Evolutionary conservation across 2,113 vertebrate genomes (phyloP), one percentile per base, ranked within the genome.

Genomic region (Phylloscopus trochiloides): DNA sequence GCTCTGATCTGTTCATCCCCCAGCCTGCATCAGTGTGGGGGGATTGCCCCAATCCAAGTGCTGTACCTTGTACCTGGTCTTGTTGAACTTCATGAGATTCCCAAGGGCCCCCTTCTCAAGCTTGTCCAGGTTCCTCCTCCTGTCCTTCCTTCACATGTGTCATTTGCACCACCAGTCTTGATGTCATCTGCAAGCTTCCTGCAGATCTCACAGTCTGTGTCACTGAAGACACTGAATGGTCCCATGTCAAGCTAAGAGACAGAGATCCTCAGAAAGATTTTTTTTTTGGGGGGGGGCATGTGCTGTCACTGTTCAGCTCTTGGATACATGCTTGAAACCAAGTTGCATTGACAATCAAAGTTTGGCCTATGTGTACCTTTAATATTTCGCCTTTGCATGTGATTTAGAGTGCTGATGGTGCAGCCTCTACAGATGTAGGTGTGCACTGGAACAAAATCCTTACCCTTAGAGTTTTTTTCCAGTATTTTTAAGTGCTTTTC

Each of bases 301-400:
- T 65, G 17, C 67, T 70, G 40, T 61, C 26, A 15, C 38, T 1
- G 1, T 81, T 91, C 22, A 62, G 34, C 22, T 54, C 25, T 31
- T 62, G n/a, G 13, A 24, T 81, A 22, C 17, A 10, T 24, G 4
- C 22, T 3, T 48, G 42, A 75, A 68, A 92, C 25, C 15, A 61
- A 18, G 24, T 51, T 78, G 36, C 34, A 7, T 3, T 42, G 58
- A 20, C 21, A 79, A 1, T 20, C 7, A 21, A 22, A 31, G 5
- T 74, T 36, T 73, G 62, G 12, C 34, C 3, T 59, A 3, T 20
- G 1, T 0, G 0, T 57, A 25, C 1, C 3, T 58, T 57, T 26
- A 57, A 34, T 10, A 5, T 74, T 58, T 4, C 4, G 24, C 1
- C 0, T 77, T 78, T 63, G 31, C 31, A 2, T 25, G 68, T 3